These are phyloP conservation scores for Cantharis lateralis DNA, from an alignment of 2,888 invertebrate species.

Conservation along the genomic window DNA sequence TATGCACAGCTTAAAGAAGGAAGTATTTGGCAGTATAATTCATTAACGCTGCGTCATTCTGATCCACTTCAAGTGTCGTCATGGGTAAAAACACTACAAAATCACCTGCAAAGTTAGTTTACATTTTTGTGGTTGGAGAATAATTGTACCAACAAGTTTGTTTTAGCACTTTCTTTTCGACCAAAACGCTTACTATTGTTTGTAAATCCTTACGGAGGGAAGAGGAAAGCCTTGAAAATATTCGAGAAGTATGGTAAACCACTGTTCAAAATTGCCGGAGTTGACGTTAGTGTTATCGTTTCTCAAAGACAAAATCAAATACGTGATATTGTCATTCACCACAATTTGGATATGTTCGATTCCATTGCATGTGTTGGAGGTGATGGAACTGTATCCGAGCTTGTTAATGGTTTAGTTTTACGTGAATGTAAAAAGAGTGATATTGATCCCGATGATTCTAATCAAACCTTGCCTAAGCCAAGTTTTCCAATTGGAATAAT, in stretches of 20 bases:
- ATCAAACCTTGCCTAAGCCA: conserved; percentile 58
- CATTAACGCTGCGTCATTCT: conserved; percentile 62
- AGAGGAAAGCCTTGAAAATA: conserved; percentile 71
- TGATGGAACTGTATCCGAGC: conserved; percentile 84
- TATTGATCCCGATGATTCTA: conserved; percentile 60
- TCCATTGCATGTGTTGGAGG: conserved; percentile 84
- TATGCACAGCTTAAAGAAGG: conserved; percentile 63
- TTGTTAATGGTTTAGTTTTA: conserved; percentile 73
- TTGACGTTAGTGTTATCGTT: conserved; percentile 68
- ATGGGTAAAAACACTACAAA: conserved; percentile 65
- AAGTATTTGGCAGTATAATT: conserved; percentile 64
- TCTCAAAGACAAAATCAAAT: conserved; percentile 81
- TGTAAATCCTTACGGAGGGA: conserved; percentile 85
- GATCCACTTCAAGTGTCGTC: conserved; percentile 65
- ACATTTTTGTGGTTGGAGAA: neutral
- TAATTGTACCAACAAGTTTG: neutral
- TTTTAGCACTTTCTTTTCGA: conserved; percentile 60
- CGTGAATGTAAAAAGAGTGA: conserved; percentile 61
- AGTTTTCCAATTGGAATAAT: conserved; percentile 66
- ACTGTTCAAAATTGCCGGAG: conserved; percentile 66
- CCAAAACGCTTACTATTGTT: conserved; percentile 77
- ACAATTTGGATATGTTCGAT: conserved; percentile 64
- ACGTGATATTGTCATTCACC: conserved; percentile 65
- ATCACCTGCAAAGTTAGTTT: conserved; percentile 59
- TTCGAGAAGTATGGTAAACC: conserved; percentile 75